These are phyloP conservation scores for Poliocrania exsul DNA, from an alignment of 2,797 vertebrate genomes.

Conservation along the genomic window DNA sequence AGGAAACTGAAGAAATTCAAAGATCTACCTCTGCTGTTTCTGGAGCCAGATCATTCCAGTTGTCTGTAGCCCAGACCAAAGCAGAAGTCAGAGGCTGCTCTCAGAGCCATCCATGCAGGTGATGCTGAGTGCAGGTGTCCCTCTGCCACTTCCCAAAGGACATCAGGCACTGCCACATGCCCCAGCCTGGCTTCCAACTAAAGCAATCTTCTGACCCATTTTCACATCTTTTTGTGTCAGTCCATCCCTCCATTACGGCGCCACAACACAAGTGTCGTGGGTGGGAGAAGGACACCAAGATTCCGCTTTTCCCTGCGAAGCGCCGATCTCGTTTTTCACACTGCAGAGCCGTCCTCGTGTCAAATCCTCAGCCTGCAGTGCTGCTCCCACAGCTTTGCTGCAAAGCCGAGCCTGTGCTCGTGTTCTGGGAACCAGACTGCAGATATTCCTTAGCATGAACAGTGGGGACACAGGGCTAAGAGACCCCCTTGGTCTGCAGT, in stretches of 20 bases:
- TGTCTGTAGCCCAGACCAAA: neutral
- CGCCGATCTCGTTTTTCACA: neutral
- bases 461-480: neutral
- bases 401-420: neutral
- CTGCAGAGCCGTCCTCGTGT: accelerated
- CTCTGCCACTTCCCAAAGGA: neutral
- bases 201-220: neutral
- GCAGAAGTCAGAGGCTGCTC: neutral
- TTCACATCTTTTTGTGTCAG: neutral
- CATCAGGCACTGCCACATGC: accelerated
- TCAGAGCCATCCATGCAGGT: neutral
- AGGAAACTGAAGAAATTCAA: neutral
- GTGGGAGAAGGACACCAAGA: neutral
- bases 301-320: neutral
- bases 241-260: neutral
- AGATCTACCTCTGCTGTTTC: too few species aligned
- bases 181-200: neutral
- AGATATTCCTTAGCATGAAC: accelerated
- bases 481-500: neutral
- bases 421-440: neutral
- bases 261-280: neutral
- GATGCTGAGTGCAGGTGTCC: too few species aligned
- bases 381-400: neutral
- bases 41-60: neutral
- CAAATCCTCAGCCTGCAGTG: neutral